Percentiles rank a stretch among this genome's conserved stretches.
Evolutionary conservation across 2,888 invertebrate species (phyloP).

Genomic region (Drepana falcataria): DNA sequence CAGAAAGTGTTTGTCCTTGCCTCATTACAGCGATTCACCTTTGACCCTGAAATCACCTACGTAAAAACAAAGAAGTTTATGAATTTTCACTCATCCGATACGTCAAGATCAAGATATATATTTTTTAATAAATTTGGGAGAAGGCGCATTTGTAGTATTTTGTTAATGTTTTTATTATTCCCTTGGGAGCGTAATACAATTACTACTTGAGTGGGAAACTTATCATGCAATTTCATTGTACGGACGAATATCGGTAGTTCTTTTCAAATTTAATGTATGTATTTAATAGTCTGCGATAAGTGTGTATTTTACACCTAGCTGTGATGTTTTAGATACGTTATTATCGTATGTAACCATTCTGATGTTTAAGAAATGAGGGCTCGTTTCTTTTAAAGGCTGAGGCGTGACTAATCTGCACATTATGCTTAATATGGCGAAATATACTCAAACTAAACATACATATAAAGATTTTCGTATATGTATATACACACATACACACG

Average conservation of each 20-base stretch:
- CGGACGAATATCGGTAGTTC: too few species aligned
- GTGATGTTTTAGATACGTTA: conserved; percentile 7
- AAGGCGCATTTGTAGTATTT: too few species aligned
- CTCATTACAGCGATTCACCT: conserved; percentile 43
- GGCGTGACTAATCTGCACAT: conserved; percentile 61
- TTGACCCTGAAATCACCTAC: conserved; percentile 49
- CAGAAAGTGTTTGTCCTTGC: conserved; percentile 75
- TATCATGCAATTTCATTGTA: too few species aligned
- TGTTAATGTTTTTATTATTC: too few species aligned
- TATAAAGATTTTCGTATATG: conserved; percentile 37
- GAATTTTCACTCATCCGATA: neutral
- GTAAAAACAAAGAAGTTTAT: neutral
- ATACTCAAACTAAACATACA: conserved; percentile 48
- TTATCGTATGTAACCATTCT: conserved; percentile 11
- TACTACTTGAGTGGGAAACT: too few species aligned
- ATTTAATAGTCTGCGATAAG: too few species aligned
- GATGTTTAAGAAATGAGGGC: conserved; percentile 21
- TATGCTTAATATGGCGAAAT: conserved; percentile 62
- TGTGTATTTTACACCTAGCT: neutral
- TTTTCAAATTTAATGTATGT: too few species aligned
- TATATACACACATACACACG: conserved; percentile 41
- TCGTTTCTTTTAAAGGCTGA: conserved; percentile 44
- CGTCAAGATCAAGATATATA: too few species aligned
- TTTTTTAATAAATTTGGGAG: too few species aligned
- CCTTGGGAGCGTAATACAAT: too few species aligned